A percentile compares a stretch with the other conserved stretches of the same genome.
These are phyloP conservation scores for Apogon hyalosoma DNA, from an alignment of 2,797 vertebrate genomes.

Conservation along the genomic window DNA sequence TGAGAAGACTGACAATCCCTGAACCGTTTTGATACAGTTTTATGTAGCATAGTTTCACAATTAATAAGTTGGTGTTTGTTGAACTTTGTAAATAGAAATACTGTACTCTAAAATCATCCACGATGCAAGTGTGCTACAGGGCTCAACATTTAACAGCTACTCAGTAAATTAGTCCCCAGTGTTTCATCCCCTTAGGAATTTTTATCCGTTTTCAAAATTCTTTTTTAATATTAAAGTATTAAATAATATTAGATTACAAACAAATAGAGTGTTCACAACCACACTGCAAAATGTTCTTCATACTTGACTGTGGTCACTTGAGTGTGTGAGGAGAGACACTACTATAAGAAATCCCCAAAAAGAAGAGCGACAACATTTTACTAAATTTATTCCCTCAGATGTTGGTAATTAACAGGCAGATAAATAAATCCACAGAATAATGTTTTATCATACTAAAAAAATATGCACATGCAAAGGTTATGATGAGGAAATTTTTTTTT, in stretches of 20 bases:
- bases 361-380: neutral
- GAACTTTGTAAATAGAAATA: constrained; percentile 8
- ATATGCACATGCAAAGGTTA: neutral
- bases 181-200: neutral
- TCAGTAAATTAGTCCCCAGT: constrained; percentile 6
- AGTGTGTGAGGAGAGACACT: neutral
- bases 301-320: neutral
- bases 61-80: constrained; percentile 13
- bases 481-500: neutral
- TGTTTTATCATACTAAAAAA: neutral
- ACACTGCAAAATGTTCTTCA: too few species aligned
- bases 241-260: too few species aligned
- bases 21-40: neutral
- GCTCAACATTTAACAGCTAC: constrained; percentile 3
- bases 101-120: neutral
- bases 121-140: neutral
- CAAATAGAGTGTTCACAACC: too few species aligned
- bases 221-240: constrained; percentile 17
- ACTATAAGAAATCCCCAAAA: neutral
- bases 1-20: neutral
- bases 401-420: too few species aligned
- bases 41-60: constrained; percentile 6
- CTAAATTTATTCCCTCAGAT: too few species aligned
- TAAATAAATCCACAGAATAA: too few species aligned
- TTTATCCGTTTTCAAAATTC: constrained; percentile 10